Percentiles rank a stretch among this genome's conserved stretches.
Evolutionary conservation across 2,888 invertebrate genomes (phyloP).

Genomic region (Arge pagana): DNA sequence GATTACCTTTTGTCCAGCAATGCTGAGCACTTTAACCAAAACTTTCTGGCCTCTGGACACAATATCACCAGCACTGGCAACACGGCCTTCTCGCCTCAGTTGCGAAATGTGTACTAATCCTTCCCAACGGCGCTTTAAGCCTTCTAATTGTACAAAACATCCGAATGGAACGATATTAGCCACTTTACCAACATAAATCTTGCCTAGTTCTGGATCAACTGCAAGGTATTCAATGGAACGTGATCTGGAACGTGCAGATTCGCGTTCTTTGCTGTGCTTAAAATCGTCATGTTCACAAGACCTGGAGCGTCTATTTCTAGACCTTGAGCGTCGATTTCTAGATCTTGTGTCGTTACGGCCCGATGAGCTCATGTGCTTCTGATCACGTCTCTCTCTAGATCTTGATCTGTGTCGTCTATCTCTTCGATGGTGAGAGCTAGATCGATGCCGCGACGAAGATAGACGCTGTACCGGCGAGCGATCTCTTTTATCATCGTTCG

Average conservation of each 20-base stretch:
- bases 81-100: constrained; percentile 88
- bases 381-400: constrained; percentile 39
- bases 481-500: constrained; percentile 33
- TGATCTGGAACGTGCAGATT: constrained; percentile 42
- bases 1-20: constrained; percentile 78
- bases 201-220: constrained; percentile 79
- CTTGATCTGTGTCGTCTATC: constrained; percentile 49
- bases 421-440: constrained; percentile 47
- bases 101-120: constrained; percentile 98
- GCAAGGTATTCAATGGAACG: constrained; percentile 64
- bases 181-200: constrained; percentile 92
- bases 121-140: constrained; percentile 87
- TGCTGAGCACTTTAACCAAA: constrained; percentile 84
- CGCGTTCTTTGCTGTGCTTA: constrained; percentile 46
- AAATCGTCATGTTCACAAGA: constrained; percentile 40
- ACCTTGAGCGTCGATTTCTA: constrained; percentile 44
- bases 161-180: constrained; percentile 98
- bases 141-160: constrained; percentile 95
- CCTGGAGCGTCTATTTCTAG: constrained; percentile 34
- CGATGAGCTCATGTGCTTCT: constrained; percentile 32
- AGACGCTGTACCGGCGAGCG: constrained; percentile 26
- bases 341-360: constrained; percentile 43
- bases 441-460: constrained; percentile 39
- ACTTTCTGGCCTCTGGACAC: constrained; percentile 88
- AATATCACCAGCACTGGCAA: constrained; percentile 93